Percentiles rank a stretch among this genome's conserved stretches.
These are phyloP conservation scores for Kuschelorhynchus macadamiae DNA, from an alignment of 2,888 invertebrate species.

Conservation along the genomic window DNA sequence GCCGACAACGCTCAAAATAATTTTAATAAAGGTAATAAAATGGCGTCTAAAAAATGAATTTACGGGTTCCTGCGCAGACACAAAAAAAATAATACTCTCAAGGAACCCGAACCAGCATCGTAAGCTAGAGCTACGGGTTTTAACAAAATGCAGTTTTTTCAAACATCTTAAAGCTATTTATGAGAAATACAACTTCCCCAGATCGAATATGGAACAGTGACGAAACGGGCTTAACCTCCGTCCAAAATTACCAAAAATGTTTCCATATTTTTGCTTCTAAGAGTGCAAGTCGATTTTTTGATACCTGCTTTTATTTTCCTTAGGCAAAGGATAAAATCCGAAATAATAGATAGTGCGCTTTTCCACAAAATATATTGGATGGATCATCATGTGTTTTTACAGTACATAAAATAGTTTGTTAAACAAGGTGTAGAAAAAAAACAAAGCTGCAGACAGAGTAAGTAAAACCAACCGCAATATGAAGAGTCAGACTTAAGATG, in stretches of 20 bases:
- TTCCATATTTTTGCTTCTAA: no score
- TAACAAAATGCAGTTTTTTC: no score
- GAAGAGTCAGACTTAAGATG: no score
- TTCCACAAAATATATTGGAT: slow-evolving; percentile 11
- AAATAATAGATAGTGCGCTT: slow-evolving; percentile 30
- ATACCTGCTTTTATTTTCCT: slow-evolving; percentile 35
- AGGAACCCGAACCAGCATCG: slow-evolving; percentile 31
- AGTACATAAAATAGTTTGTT: slow-evolving; percentile 45
- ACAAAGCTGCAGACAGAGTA: no score
- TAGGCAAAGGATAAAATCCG: slow-evolving; percentile 30
- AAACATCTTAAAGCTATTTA: no score
- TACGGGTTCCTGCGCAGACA: slow-evolving; percentile 5
- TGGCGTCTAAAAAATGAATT: slow-evolving; percentile 12
- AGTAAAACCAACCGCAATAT: no score
- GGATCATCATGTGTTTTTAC: slow-evolving; percentile 29
- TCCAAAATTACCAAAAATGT: no score
- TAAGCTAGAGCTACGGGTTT: slow-evolving; percentile 44
- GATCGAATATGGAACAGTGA: slow-evolving; percentile 25
- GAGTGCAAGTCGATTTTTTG: slow-evolving; percentile 35
- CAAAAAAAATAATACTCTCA: neutral
- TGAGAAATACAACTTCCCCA: slow-evolving; percentile 8
- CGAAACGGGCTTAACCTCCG: no score
- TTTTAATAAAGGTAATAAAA: neutral
- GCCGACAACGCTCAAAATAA: neutral
- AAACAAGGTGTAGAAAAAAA: no score